A percentile compares a stretch with the other conserved stretches of the same genome.
These are phyloP conservation scores for Stictonetta naevosa DNA, from an alignment of 2,113 vertebrate species.

Conservation along the genomic window DNA sequence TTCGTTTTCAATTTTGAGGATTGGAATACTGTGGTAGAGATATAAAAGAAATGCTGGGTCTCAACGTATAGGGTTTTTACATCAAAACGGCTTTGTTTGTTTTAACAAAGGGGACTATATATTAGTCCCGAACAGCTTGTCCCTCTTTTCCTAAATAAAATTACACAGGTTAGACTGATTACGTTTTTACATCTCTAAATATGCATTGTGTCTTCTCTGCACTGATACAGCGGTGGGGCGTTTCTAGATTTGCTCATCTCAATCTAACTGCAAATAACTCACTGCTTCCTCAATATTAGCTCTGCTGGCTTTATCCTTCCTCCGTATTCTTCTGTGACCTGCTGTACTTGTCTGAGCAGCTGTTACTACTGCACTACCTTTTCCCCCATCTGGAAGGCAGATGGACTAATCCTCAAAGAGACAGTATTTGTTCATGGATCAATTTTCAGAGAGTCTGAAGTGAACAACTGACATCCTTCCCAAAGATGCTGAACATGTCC, in stretches of 20 bases:
- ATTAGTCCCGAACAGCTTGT: neutral
- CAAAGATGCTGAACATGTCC: constrained; percentile 32
- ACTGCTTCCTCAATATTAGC: neutral
- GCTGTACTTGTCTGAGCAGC: constrained; percentile 8
- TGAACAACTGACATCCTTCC: constrained; percentile 40
- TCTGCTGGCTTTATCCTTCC: neutral
- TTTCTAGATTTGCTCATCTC: neutral
- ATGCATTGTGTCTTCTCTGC: neutral
- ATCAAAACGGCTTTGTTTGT: neutral
- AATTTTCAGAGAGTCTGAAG: constrained; percentile 41
- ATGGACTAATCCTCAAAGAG: constrained; percentile 65
- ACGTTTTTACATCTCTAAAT: neutral
- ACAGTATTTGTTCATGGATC: constrained; percentile 49
- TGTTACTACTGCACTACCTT: constrained; percentile 15
- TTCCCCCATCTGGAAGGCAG: constrained; percentile 59
- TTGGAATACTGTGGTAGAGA: neutral
- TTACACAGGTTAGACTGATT: neutral
- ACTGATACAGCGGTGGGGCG: neutral
- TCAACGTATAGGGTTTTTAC: neutral
- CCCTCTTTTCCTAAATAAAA: neutral
- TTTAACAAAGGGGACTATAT: neutral
- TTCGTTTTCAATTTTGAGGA: neutral
- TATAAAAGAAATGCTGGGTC: neutral
- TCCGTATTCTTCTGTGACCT: neutral
- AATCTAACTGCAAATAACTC: neutral